phyloP scores from a whole-genome alignment of 1,140 invertebrate species.

The Neodiprion fabricii region DNA sequence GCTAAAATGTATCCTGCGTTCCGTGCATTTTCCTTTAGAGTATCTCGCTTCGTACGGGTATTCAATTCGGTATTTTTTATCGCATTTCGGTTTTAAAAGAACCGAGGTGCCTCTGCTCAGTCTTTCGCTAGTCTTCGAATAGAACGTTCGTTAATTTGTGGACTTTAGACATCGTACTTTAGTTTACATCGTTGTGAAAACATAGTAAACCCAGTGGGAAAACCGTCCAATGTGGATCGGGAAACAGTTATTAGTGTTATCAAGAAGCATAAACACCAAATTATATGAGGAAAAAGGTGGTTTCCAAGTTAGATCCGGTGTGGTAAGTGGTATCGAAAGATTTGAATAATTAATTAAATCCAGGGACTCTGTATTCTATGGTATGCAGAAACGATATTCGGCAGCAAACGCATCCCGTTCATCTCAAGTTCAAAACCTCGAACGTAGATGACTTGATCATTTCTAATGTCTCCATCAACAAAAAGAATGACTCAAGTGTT shows the following conservation, averaged over 20 bases:
- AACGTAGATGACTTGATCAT: conserved; percentile 9
- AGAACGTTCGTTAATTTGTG: not conserved
- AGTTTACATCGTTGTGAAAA: not conserved
- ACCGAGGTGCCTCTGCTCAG: not conserved
- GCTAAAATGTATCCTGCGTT: not conserved
- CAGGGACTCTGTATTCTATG: not conserved
- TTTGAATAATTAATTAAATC: not conserved
- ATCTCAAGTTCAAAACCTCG: not conserved
- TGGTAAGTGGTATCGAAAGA: conserved; percentile 11
- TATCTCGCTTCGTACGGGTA: not conserved
- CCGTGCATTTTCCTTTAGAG: not conserved
- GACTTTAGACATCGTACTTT: not conserved
- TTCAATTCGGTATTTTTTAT: not conserved
- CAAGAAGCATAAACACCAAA: not conserved
- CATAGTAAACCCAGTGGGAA: not conserved
- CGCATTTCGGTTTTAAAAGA: not conserved
- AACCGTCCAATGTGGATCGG: not conserved
- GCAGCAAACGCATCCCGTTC: conserved; percentile 4
- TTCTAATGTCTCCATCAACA: not conserved
- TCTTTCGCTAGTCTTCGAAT: not conserved
- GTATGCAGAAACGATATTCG: not conserved
- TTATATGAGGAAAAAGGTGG: conserved; percentile 7
- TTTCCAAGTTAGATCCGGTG: conserved; percentile 10
- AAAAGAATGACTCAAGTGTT: conserved; percentile 1
- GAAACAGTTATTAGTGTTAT: not conserved